A percentile compares a stretch with the other conserved stretches of the same genome.
phyloP scores from a whole-genome alignment of 2,797 vertebrate species.

The Onychomys leucogaster region DNA sequence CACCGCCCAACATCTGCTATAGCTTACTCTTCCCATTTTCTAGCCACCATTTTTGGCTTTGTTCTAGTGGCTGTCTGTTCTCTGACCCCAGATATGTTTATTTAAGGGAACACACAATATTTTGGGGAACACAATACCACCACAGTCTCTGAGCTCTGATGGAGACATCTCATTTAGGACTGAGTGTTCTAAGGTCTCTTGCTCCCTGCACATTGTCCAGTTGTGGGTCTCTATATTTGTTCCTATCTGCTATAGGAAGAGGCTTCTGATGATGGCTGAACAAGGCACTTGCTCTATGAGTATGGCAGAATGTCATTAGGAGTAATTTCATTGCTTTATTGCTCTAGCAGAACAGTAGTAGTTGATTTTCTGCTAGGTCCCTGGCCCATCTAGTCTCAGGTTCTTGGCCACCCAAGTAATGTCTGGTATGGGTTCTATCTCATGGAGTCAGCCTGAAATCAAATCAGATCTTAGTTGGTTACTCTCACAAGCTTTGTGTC shows the following conservation, averaged over 20 bases:
- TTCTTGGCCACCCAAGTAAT: too few relatives aligned
- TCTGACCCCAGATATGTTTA: too few relatives aligned
- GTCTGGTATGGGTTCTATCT: background rate
- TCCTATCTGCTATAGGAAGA: background rate
- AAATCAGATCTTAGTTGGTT: background rate
- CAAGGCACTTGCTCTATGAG: too few relatives aligned
- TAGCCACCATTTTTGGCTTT: too few relatives aligned
- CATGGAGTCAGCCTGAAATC: background rate
- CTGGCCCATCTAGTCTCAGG: background rate
- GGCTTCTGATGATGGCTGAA: background rate
- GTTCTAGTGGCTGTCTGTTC: too few relatives aligned
- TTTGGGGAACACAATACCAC: too few relatives aligned
- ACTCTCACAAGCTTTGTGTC: background rate
- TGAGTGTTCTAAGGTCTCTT: background rate
- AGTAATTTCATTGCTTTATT: too few relatives aligned
- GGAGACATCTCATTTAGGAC: background rate
- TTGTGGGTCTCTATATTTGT: background rate
- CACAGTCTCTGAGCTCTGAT: too few relatives aligned
- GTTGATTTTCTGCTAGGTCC: background rate
- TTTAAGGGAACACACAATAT: too few relatives aligned
- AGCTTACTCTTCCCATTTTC: too few relatives aligned
- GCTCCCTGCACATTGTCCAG: background rate
- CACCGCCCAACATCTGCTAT: too few relatives aligned
- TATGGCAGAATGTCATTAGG: background rate
- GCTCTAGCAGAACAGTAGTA: background rate